These are phyloP conservation scores for Valencia hispanica DNA, from an alignment of 2,797 vertebrate species.

Conservation along the genomic window DNA sequence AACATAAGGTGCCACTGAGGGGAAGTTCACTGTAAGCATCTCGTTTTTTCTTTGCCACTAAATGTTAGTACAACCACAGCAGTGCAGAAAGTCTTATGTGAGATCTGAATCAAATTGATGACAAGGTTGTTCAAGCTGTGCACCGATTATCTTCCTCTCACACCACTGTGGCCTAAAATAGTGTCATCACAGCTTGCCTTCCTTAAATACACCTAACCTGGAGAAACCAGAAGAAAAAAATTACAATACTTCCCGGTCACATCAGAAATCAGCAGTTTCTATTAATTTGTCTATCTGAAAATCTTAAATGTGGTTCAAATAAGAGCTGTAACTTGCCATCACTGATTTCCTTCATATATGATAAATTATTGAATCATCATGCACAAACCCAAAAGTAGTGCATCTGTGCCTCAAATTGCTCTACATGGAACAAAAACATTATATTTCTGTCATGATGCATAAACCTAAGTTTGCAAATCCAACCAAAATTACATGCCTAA, in stretches of 20 bases:
- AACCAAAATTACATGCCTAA: conserved; percentile 64
- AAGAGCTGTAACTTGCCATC: conserved; percentile 17
- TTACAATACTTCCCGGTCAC: conserved; percentile 11
- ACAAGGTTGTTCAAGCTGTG: conserved; percentile 66
- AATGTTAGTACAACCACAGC: conserved; percentile 21
- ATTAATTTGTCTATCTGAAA: conserved; percentile 3
- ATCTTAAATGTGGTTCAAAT: neutral
- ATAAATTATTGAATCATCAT: conserved; percentile 6
- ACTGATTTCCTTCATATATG: conserved; percentile 12
- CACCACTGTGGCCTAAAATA: conserved; percentile 37
- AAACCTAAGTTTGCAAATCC: conserved; percentile 56
- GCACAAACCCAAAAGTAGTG: conserved; percentile 33
- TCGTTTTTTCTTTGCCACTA: conserved; percentile 47
- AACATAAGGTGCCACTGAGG: conserved; percentile 51
- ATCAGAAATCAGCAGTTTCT: neutral
- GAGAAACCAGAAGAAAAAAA: conserved; percentile 32
- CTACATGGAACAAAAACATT: conserved; percentile 34
- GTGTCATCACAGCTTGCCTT: conserved; percentile 43
- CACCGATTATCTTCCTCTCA: conserved; percentile 49
- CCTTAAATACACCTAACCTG: conserved; percentile 48
- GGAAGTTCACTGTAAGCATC: conserved; percentile 55
- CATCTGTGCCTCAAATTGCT: conserved; percentile 36
- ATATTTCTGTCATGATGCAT: conserved; percentile 39
- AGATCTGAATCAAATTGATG: conserved; percentile 64
- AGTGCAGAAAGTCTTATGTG: conserved; percentile 55